Conservation (phyloP, 2,113 vertebrate species). For the Pseudolaguvia tuberculata region DNA sequence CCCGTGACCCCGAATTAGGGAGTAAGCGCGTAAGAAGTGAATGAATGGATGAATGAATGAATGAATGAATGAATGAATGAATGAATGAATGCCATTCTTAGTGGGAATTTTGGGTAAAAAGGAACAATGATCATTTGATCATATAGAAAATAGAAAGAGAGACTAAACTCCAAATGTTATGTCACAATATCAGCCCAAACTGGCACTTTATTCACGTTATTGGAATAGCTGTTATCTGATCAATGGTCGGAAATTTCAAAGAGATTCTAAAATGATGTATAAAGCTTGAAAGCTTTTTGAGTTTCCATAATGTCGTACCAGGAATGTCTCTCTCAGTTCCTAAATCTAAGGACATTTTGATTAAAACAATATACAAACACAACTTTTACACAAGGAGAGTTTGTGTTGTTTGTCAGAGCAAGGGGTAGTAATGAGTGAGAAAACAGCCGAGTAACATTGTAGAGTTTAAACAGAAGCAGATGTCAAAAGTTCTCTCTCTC, state of each 20-base stretch:
- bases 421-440: conserved; percentile 57
- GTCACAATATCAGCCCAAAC: conserved; percentile 47
- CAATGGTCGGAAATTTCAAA: conserved; percentile 51
- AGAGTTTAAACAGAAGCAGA: conserved; percentile 66
- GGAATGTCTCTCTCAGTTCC: conserved; percentile 39
- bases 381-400: conserved; percentile 57
- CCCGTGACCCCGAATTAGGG: too few relatives aligned
- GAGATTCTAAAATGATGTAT: conserved; percentile 44
- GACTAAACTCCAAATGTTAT: conserved; percentile 42
- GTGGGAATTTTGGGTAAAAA: neutral
- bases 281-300: conserved; percentile 44
- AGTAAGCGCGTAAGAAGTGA: too few relatives aligned
- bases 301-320: conserved; percentile 35
- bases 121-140: neutral
- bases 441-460: conserved; percentile 53
- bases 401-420: conserved; percentile 46
- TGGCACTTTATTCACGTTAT: conserved; percentile 56
- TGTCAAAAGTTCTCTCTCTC: conserved; percentile 57
- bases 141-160: neutral
- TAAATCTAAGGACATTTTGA: conserved; percentile 50
- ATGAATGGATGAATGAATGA: neutral
- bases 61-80: neutral
- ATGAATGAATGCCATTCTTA: neutral
- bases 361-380: conserved; percentile 38
- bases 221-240: conserved; percentile 49